Evolutionary conservation across 2,113 vertebrate species (phyloP).

Genomic region (Pelecanus crispus): DNA sequence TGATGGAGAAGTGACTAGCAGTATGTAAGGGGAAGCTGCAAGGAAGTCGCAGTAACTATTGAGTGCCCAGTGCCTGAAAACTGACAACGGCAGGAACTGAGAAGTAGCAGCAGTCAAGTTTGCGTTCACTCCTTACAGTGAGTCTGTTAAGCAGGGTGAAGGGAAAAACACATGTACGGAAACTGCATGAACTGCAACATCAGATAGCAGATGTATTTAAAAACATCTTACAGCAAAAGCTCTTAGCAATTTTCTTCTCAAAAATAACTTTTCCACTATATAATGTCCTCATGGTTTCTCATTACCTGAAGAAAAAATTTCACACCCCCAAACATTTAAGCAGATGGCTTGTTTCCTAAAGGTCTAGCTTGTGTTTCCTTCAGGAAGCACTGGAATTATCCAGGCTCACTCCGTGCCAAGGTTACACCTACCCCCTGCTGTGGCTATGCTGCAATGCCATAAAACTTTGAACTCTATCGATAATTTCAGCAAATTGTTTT

Average conservation of each 20-base stretch:
- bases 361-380: constrained; percentile 10
- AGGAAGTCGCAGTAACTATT: neutral
- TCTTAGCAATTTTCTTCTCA: neutral
- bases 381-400: constrained; percentile 31
- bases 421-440: constrained; percentile 24
- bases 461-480: neutral
- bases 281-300: neutral
- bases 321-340: neutral
- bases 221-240: neutral
- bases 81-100: neutral
- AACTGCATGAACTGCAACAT: neutral
- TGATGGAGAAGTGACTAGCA: neutral
- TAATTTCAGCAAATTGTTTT: neutral
- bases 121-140: neutral
- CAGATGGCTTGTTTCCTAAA: neutral
- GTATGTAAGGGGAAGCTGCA: neutral
- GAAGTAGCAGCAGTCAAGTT: neutral
- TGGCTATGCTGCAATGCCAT: neutral
- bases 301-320: neutral
- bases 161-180: neutral
- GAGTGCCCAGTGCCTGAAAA: neutral
- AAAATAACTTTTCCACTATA: neutral
- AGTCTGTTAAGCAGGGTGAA: neutral
- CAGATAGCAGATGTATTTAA: neutral
- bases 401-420: neutral